phyloP scores from a whole-genome alignment of 2,888 invertebrate species.

The Eudemis profundana region DNA sequence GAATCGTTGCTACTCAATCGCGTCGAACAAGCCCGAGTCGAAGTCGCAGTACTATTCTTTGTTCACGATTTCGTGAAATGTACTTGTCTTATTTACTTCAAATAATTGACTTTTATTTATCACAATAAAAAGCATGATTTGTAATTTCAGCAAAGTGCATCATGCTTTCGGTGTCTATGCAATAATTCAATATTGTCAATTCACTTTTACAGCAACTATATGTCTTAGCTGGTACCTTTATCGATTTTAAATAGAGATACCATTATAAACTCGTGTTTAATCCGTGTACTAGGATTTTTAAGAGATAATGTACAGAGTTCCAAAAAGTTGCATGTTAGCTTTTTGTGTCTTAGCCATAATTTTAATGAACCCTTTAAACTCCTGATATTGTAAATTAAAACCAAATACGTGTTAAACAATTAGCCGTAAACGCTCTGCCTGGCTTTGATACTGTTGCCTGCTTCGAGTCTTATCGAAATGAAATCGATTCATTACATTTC shows the following conservation, averaged over 20 bases:
- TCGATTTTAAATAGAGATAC: constrained; percentile 4
- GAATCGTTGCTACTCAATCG: background rate
- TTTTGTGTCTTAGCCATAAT: constrained; percentile 76
- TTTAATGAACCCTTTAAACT: constrained; percentile 24
- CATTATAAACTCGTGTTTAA: background rate
- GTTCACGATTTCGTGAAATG: constrained; percentile 54
- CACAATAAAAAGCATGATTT: constrained; percentile 78
- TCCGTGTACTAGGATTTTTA: constrained; percentile 14
- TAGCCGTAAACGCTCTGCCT: constrained; percentile 64
- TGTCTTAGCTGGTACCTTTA: constrained; percentile 33
- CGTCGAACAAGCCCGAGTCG: background rate
- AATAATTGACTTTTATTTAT: constrained; percentile 64
- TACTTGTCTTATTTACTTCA: constrained; percentile 55
- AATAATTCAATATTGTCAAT: constrained; percentile 59
- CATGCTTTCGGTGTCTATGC: constrained; percentile 84
- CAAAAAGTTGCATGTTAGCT: constrained; percentile 79
- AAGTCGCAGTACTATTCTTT: constrained; percentile 72
- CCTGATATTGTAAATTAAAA: constrained; percentile 33
- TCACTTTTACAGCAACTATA: constrained; percentile 48
- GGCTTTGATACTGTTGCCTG: constrained; percentile 58
- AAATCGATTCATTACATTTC: constrained; percentile 68
- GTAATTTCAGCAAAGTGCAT: constrained; percentile 76
- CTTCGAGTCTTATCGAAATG: constrained; percentile 65
- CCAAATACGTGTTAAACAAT: constrained; percentile 34
- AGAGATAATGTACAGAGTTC: constrained; percentile 47